Base-by-base conservation (phyloP, 2,113 vertebrate genomes). In the Hydrochoerus hydrochaeris region DNA sequence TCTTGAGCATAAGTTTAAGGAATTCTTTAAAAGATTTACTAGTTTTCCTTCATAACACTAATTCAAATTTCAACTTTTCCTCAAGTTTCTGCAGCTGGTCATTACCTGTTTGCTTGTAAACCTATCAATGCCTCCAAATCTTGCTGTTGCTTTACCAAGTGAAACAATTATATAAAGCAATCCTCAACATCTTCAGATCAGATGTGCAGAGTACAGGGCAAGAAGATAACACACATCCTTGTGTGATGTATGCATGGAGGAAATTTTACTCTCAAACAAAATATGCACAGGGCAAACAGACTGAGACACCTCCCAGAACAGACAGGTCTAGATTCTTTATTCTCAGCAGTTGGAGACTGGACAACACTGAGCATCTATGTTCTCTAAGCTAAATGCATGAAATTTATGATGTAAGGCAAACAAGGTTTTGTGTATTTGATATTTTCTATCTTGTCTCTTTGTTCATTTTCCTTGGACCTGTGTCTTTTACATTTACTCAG, bases 1-100 rank as follows among this genome's bases (percentile, higher is more conserved):
- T 95, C 58, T 32, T 85, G 63, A 95, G 84, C 95, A 81, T n/a
- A 93, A 85, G 13, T 87, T 78, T 92, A 57, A 96, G 85, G 87
- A 92, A 85, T 30, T 73, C 22, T 82, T 95, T 35, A 71, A 92
- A 86, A 89, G 28, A 91, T 81, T 75, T 90, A 30, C 8, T 78
- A 85, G 46, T 93, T 95, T 85, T 60, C 7, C 35, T 75, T 82
- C 41, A 83, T 30, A 82, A 88, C 88, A 84, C 14, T 57, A 60
- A 67, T 38, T 85, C 62, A 94, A 83, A 95, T 1, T 54, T 91
- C 77, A 82, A 54, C 16, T 28, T 89, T n/a, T 81, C 14, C 83
- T 90, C 41, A 9, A 84, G 13, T 87, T 88, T 69, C 16, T 63
- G 35, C 46, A 88, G 16, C 7, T 22, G 46, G 73, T 86, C 35